phyloP scores from a whole-genome alignment of 2,797 vertebrate genomes.

The Esox masquinongy region DNA sequence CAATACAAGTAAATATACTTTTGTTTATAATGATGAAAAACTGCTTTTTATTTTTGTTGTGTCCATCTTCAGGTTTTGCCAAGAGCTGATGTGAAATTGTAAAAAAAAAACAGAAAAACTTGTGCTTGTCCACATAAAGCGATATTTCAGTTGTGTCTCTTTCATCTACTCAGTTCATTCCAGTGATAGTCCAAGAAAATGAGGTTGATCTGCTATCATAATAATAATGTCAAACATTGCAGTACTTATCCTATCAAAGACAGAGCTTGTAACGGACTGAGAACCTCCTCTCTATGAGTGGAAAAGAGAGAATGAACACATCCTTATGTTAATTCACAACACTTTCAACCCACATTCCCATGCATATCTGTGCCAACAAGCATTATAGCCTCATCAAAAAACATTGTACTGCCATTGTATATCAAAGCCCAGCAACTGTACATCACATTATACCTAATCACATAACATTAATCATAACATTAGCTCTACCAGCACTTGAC shows the following conservation, averaged over 20 bases:
- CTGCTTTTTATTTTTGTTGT: not conserved
- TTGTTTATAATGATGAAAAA: not conserved
- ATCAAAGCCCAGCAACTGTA: constrained; percentile 1
- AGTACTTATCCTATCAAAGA: not conserved
- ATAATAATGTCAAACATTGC: not conserved
- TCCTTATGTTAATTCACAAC: not conserved
- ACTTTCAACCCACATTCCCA: not conserved
- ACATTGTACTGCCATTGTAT: not conserved
- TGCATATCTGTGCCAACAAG: constrained; percentile 7
- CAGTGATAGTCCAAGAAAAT: not conserved
- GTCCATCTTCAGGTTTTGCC: not conserved
- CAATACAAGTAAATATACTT: not conserved
- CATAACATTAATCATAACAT: constrained; percentile 17
- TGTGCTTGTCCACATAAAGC: not conserved
- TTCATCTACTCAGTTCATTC: not conserved
- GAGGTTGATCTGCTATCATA: not conserved
- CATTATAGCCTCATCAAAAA: constrained; percentile 20
- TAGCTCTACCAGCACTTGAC: not conserved
- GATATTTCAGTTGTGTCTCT: not conserved
- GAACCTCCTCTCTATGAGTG: not conserved
- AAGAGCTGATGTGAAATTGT: not conserved
- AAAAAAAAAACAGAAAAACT: not conserved
- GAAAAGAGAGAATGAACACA: not conserved
- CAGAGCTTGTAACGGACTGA: not conserved
- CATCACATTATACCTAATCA: constrained; percentile 18